Evolutionary conservation across 2,888 invertebrate species (phyloP), one percentile per base, ranked within the genome.

Genomic region (Drosophila flavopinicola): DNA sequence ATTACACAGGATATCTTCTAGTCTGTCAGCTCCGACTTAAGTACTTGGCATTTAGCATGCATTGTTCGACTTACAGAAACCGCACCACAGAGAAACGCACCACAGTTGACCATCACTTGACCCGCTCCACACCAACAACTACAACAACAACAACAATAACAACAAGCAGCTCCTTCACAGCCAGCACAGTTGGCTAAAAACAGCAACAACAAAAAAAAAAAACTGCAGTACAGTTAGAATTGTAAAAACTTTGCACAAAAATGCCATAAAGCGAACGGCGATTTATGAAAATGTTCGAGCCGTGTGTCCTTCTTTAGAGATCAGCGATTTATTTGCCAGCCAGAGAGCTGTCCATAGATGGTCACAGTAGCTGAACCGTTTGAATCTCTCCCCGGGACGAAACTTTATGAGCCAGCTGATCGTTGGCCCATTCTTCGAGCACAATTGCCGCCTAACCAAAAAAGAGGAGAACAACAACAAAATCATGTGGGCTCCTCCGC

Each of bases 331-430:
- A 86, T 86, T 79, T 79, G 61, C 60, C 11, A 30, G 20, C 17
- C 38, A 10, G 25, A 41, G 48, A 45, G n/a, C n/a, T 67, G 64
- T 11, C 75, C 75, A 67, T 59, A 75, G 61, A 76, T 76, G 75
- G 75, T 57, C 51, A 64, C 63, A 25, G 33, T n/a, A 51, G 35
- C 10, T 39, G 38, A 61, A 52, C 61, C 54, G 66, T 56, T 44
- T 51, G 51, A 23, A 32, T 45, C 54, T 68, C 6, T 1, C 6
- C 6, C 17, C 11, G 11, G 2, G 9, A 13, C 9, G 20, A 64
- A 86, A 84, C 70, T 86, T 86, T 82, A 82, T 80, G 85, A 54
- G 51, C 74, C 67, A 71, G 75, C 85, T 82, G 83, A 85, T 58
- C 71, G 35, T n/a, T 1, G n/a, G 60, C 59, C 59, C 59, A 58